A percentile compares a stretch with the other conserved stretches of the same genome.
Evolutionary conservation across 1,140 invertebrate genomes (phyloP).

Genomic region (Asobara japonica): DNA sequence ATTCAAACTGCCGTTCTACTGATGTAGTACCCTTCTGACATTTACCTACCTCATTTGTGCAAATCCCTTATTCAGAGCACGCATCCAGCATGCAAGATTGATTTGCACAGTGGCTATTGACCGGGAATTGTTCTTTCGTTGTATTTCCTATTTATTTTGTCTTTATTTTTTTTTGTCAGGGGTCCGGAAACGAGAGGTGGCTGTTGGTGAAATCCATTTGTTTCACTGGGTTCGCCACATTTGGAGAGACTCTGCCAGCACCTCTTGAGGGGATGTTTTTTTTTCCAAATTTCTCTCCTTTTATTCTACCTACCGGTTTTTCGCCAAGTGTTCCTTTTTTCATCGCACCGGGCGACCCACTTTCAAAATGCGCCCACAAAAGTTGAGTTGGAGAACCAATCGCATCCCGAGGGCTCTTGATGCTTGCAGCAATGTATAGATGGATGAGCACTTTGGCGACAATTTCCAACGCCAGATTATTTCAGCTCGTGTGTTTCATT

Average conservation of each 20-base stretch:
- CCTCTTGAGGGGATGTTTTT: slow-evolving; percentile 12
- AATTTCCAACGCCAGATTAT: slow-evolving; percentile 1
- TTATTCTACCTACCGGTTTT: neutral
- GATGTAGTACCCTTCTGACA: neutral
- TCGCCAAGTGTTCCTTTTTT: neutral
- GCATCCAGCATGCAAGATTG: slow-evolving; percentile 25
- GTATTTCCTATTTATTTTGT: neutral
- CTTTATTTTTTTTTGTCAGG: neutral
- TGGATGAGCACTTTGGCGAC: neutral
- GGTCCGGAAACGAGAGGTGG: slow-evolving; percentile 21
- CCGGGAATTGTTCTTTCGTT: neutral
- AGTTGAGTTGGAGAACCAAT: slow-evolving; percentile 20
- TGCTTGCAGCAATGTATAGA: neutral
- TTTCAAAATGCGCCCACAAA: slow-evolving; percentile 20
- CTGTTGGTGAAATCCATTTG: slow-evolving; percentile 50
- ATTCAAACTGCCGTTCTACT: slow-evolving; percentile 13
- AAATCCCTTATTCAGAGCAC: slow-evolving; percentile 53
- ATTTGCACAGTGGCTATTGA: slow-evolving; percentile 10
- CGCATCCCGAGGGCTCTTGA: neutral
- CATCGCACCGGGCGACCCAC: slow-evolving; percentile 13
- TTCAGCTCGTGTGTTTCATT: slow-evolving; percentile 4
- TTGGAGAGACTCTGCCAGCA: slow-evolving; percentile 3
- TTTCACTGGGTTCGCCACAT: slow-evolving; percentile 26
- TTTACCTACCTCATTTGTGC: slow-evolving; percentile 41
- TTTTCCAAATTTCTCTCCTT: slow-evolving; percentile 12